Evolutionary conservation across 2,888 invertebrate species (phyloP).

Genomic region (Limnephilus rhombicus): DNA sequence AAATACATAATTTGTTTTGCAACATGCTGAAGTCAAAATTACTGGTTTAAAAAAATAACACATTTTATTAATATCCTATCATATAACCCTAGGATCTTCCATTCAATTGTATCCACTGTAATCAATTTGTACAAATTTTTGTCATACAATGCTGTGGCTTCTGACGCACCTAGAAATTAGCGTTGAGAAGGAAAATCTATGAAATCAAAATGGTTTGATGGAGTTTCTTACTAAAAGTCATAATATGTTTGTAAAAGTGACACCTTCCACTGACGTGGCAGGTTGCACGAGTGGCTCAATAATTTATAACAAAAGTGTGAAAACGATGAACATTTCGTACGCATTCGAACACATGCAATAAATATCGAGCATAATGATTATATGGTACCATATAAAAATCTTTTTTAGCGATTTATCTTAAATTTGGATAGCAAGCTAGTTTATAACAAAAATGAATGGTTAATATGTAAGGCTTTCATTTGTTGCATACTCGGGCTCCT

Average conservation of each 20-base stretch:
- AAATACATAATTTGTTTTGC: background rate
- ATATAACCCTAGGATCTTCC: background rate
- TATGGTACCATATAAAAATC: background rate
- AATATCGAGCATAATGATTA: background rate
- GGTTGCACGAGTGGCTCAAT: background rate
- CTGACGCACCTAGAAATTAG: background rate
- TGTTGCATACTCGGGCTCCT: conserved; percentile 31
- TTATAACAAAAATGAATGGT: conserved; percentile 8
- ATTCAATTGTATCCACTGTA: background rate
- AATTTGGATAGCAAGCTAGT: conserved; percentile 36
- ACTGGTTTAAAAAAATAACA: background rate
- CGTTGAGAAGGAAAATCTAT: background rate
- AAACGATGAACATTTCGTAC: background rate
- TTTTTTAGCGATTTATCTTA: conserved; percentile 11
- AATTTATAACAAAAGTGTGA: background rate
- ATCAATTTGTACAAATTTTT: background rate
- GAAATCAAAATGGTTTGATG: background rate
- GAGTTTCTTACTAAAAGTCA: background rate
- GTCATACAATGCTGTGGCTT: background rate
- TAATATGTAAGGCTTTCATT: conserved; percentile 30
- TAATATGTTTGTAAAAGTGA: background rate
- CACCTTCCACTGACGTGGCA: background rate
- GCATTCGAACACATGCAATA: background rate
- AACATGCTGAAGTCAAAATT: background rate
- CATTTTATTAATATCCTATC: background rate